phyloP scores from a whole-genome alignment of 1,140 invertebrate species.

The Drosophila arawakana region DNA sequence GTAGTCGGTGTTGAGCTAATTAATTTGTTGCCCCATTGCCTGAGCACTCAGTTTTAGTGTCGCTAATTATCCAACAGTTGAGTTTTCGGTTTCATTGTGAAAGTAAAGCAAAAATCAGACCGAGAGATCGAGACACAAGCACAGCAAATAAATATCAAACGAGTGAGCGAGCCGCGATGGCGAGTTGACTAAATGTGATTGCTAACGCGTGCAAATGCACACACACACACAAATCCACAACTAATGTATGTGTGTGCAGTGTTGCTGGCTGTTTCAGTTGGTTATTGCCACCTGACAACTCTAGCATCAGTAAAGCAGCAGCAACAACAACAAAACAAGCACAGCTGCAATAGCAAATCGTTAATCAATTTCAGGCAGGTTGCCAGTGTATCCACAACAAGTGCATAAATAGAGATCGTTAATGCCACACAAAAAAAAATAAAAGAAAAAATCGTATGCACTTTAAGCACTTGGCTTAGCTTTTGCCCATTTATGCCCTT shows the following conservation, averaged over 20 bases:
- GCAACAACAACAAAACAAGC: conserved; percentile 29
- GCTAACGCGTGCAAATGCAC: conserved; percentile 17
- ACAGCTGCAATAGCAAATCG: conserved; percentile 55
- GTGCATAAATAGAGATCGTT: conserved; percentile 48
- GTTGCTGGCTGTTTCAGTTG: conserved; percentile 33
- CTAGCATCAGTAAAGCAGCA: conserved; percentile 9
- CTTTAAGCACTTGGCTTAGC: conserved; percentile 26
- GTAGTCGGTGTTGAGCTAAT: conserved; percentile 49
- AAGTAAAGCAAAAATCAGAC: conserved; percentile 54
- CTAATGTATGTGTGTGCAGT: conserved; percentile 8
- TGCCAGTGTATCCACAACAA: conserved; percentile 35
- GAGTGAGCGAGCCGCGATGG: conserved; percentile 29
- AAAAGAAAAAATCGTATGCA: background rate
- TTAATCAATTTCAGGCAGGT: conserved; percentile 59
- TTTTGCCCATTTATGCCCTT: conserved; percentile 38
- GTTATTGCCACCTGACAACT: conserved; percentile 37
- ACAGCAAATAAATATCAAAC: conserved; percentile 2
- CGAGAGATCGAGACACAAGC: conserved; percentile 34
- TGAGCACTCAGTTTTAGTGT: conserved; percentile 54
- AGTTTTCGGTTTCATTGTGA: conserved; percentile 64
- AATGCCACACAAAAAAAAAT: conserved; percentile 13
- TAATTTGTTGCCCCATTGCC: conserved; percentile 62
- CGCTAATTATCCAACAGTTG: conserved; percentile 62
- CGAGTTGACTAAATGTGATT: conserved; percentile 44
- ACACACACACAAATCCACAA: background rate